Percentiles rank a stretch among this genome's conserved stretches.
phyloP scores from a whole-genome alignment of 2,888 invertebrate genomes.

The Eurytoma adleriae region DNA sequence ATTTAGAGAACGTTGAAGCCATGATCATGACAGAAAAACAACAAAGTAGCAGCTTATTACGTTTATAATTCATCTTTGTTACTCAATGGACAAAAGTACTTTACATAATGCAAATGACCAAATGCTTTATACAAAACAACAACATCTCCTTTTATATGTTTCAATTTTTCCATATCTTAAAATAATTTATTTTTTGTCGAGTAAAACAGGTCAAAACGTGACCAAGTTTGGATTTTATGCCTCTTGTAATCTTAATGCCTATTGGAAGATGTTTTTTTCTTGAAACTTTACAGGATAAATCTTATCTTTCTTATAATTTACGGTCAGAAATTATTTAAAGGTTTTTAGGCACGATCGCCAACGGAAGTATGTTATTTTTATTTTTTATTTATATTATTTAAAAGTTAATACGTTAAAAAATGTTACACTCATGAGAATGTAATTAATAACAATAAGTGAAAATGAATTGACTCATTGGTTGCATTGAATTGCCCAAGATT shows the following conservation, averaged over 20 bases:
- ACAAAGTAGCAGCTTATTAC: background rate
- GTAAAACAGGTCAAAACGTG: slow-evolving; percentile 44
- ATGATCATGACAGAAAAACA: slow-evolving; percentile 2
- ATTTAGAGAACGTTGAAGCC: background rate
- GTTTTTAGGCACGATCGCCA: too few species aligned
- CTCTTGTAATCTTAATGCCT: slow-evolving; percentile 33
- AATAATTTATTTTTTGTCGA: slow-evolving; percentile 11
- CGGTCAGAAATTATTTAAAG: too few species aligned
- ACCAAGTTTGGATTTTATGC: slow-evolving; percentile 13
- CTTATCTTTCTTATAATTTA: too few species aligned
- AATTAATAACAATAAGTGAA: too few species aligned
- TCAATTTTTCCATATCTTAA: slow-evolving; percentile 31
- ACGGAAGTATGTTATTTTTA: too few species aligned
- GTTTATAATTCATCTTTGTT: slow-evolving; percentile 35
- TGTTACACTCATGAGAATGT: too few species aligned
- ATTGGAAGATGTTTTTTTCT: too few species aligned
- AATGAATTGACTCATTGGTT: too few species aligned
- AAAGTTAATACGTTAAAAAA: too few species aligned
- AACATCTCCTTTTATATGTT: slow-evolving; percentile 26
- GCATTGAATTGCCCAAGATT: too few species aligned
- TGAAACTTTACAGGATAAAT: too few species aligned
- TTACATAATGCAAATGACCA: background rate
- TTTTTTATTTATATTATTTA: too few species aligned
- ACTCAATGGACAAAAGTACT: background rate
- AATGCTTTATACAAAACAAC: background rate